phyloP scores from a whole-genome alignment of 2,113 vertebrate species.

The Origma solitaria region DNA sequence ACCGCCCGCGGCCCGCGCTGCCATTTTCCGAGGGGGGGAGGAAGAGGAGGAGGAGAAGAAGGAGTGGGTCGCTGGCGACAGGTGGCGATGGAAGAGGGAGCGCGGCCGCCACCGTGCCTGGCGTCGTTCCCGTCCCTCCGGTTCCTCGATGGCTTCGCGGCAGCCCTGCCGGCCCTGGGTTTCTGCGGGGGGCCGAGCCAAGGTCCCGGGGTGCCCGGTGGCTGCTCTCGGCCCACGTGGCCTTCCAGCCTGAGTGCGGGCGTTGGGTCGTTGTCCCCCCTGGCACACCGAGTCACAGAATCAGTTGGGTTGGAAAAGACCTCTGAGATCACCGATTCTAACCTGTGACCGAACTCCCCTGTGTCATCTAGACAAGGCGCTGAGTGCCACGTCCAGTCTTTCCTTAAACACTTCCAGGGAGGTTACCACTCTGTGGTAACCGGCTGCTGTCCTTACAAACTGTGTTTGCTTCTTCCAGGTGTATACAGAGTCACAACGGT shows the following conservation, averaged over 20 bases:
- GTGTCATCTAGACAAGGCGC: not conserved
- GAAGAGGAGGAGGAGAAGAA: not conserved
- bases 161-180: too few species aligned
- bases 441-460: not conserved
- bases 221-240: rapidly evolving
- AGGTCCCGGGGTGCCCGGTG: too few species aligned
- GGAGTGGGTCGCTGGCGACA: not conserved
- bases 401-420: not conserved
- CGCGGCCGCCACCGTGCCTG: too few species aligned
- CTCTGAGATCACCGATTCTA: not conserved
- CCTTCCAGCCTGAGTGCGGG: rapidly evolving
- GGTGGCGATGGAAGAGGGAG: not conserved
- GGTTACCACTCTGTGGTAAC: not conserved
- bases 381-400: not conserved
- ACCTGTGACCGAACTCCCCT: not conserved
- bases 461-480: not conserved
- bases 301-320: not conserved
- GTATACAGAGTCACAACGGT: not conserved
- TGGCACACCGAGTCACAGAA: not conserved
- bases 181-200: rapidly evolving
- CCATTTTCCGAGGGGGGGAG: not conserved
- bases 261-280: too few species aligned
- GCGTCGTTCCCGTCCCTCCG: not conserved
- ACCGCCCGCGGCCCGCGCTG: not conserved
- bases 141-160: not conserved